Percentiles rank a stretch among this genome's conserved stretches.
Conservation (phyloP, 2,888 invertebrate species). For the Argyresthia goedartella region DNA sequence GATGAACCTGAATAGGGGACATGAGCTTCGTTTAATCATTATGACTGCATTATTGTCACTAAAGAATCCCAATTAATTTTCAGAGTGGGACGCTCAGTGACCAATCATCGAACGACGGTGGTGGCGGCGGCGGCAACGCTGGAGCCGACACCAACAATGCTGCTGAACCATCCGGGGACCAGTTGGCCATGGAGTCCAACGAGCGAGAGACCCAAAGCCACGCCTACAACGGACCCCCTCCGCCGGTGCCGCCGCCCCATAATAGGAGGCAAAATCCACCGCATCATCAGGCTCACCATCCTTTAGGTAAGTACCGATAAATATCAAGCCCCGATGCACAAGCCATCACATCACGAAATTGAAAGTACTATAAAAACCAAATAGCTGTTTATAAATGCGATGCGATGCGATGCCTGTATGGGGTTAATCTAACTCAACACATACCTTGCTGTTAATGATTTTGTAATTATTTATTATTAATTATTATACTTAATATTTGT, state of each 20-base stretch:
- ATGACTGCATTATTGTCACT: background rate
- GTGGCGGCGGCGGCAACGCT: constrained; percentile 64
- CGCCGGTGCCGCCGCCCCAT: constrained; percentile 75
- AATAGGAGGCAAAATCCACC: constrained; percentile 81
- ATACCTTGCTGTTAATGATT: too few species aligned
- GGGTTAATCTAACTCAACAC: too few species aligned
- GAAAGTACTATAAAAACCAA: too few species aligned
- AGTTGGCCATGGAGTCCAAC: constrained; percentile 79
- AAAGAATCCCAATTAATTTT: constrained; percentile 13
- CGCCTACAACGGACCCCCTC: constrained; percentile 64
- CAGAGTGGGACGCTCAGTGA: constrained; percentile 56
- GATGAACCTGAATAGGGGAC: too few species aligned
- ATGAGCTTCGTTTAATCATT: too few species aligned
- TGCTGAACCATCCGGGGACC: constrained; percentile 73
- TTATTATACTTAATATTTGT: too few species aligned
- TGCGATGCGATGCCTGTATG: too few species aligned
- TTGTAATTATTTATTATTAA: too few species aligned
- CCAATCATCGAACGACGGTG: constrained; percentile 56
- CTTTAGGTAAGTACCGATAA: constrained; percentile 36
- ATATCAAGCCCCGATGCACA: too few species aligned
- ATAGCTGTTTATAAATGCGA: too few species aligned
- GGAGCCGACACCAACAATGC: constrained; percentile 68
- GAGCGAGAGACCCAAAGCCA: constrained; percentile 73
- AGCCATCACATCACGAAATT: too few species aligned
- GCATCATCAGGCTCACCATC: constrained; percentile 72